These are phyloP conservation scores for Ophthalmolycus amberensis DNA, from an alignment of 2,113 vertebrate genomes.

Conservation along the genomic window DNA sequence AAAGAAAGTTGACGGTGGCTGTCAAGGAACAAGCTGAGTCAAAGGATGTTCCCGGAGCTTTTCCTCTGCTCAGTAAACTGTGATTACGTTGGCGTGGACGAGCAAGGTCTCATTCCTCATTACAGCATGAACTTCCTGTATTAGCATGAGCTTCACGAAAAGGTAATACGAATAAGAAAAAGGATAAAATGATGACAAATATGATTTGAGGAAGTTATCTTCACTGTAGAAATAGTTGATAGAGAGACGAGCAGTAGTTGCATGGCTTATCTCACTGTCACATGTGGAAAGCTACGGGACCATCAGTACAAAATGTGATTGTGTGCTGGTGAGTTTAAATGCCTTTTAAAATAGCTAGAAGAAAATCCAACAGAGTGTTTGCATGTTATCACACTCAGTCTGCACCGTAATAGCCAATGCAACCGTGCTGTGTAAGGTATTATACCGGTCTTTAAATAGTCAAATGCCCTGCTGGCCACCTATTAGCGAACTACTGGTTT, in stretches of 20 bases:
- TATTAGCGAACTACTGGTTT: slow-evolving; percentile 70
- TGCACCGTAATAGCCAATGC: slow-evolving; percentile 20
- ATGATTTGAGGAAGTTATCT: background rate
- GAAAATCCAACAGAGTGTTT: background rate
- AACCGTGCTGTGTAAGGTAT: slow-evolving; percentile 70
- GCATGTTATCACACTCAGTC: slow-evolving; percentile 28
- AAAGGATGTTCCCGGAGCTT: slow-evolving; percentile 50
- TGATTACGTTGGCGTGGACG: slow-evolving; percentile 35
- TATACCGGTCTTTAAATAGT: slow-evolving; percentile 74
- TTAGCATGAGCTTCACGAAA: background rate
- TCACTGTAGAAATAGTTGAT: background rate
- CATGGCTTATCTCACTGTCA: background rate
- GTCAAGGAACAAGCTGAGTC: slow-evolving; percentile 33
- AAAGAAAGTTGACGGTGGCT: slow-evolving; percentile 1
- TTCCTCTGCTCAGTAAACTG: slow-evolving; percentile 34
- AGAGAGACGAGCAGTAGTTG: background rate
- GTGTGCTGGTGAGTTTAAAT: background rate
- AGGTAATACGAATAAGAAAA: background rate
- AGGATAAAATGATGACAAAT: background rate
- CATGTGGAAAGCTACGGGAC: background rate
- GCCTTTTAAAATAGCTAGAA: slow-evolving; percentile 6
- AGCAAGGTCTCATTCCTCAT: slow-evolving; percentile 4
- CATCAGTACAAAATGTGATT: background rate
- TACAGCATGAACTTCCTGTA: slow-evolving; percentile 18
- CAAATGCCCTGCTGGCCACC: slow-evolving; percentile 56